Evolutionary conservation across 2,113 vertebrate species (phyloP).

Genomic region (Lophochroa leadbeateri): DNA sequence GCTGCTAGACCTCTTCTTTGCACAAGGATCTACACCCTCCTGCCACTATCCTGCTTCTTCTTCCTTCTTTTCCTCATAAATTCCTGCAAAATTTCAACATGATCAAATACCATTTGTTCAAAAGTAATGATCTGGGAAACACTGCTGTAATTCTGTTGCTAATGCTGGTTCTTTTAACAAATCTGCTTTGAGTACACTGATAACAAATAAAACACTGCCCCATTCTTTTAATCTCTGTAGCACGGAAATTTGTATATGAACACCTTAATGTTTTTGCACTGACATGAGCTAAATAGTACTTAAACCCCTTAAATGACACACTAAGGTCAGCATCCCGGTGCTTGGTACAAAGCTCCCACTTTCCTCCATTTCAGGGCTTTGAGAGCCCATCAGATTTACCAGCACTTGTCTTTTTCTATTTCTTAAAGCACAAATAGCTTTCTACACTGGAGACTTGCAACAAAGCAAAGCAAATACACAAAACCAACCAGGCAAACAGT

Average conservation of each 20-base stretch:
- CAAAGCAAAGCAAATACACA: background rate
- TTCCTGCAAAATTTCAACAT: background rate
- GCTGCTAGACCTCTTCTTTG: no score
- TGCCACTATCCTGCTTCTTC: no score
- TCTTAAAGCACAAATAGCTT: slow-evolving; percentile 8
- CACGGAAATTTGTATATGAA: background rate
- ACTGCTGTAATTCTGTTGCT: background rate
- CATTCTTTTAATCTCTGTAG: slow-evolving; percentile 10
- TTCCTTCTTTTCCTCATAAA: no score
- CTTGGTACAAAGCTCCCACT: background rate
- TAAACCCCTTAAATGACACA: background rate
- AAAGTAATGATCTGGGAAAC: slow-evolving; percentile 11
- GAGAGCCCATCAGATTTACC: background rate
- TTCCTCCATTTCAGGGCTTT: background rate
- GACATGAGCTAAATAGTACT: background rate
- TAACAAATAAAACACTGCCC: slow-evolving; percentile 18
- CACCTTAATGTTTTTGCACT: background rate
- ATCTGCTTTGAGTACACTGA: slow-evolving; percentile 9
- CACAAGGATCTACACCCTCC: no score
- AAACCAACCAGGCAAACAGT: slow-evolving; percentile 18
- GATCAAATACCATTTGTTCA: slow-evolving; percentile 38
- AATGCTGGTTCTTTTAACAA: slow-evolving; percentile 17
- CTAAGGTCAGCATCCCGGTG: background rate
- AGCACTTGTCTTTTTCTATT: background rate
- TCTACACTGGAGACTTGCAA: background rate